A percentile compares a stretch with the other conserved stretches of the same genome.
These are phyloP conservation scores for Drosophila dunni DNA, from an alignment of 1,140 invertebrate species.

Conservation along the genomic window DNA sequence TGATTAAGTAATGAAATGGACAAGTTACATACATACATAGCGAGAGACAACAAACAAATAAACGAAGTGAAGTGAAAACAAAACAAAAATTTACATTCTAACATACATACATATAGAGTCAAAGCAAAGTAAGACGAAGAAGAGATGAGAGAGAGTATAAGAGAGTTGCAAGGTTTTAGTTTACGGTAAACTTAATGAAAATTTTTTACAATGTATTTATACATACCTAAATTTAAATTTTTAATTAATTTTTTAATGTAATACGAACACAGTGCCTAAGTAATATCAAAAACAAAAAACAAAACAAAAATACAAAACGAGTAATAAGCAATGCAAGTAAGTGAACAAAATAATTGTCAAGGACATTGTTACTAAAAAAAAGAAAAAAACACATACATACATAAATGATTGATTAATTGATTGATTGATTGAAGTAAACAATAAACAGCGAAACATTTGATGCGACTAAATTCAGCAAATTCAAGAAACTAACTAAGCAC, in stretches of 20 bases:
- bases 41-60: constrained; percentile 34
- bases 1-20: constrained; percentile 45
- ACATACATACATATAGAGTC: constrained; percentile 68
- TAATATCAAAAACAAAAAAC: constrained; percentile 81
- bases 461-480: constrained; percentile 46
- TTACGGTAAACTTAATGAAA: constrained; percentile 82
- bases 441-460: constrained; percentile 48
- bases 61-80: constrained; percentile 20
- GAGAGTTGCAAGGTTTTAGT: constrained; percentile 78
- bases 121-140: not conserved
- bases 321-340: constrained; percentile 58
- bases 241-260: constrained; percentile 84
- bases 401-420: constrained; percentile 22
- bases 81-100: constrained; percentile 25
- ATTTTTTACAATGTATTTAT: constrained; percentile 84
- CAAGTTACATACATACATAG: constrained; percentile 67
- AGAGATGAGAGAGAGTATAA: not conserved
- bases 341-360: constrained; percentile 68
- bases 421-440: constrained; percentile 16
- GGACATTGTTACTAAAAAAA: constrained; percentile 77
- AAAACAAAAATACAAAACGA: constrained; percentile 61
- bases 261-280: constrained; percentile 85
- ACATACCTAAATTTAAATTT: constrained; percentile 84
- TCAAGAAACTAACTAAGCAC: constrained; percentile 39
- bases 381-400: constrained; percentile 24